Conservation (phyloP, 2,888 invertebrate species). For the Icerya purchasi region DNA sequence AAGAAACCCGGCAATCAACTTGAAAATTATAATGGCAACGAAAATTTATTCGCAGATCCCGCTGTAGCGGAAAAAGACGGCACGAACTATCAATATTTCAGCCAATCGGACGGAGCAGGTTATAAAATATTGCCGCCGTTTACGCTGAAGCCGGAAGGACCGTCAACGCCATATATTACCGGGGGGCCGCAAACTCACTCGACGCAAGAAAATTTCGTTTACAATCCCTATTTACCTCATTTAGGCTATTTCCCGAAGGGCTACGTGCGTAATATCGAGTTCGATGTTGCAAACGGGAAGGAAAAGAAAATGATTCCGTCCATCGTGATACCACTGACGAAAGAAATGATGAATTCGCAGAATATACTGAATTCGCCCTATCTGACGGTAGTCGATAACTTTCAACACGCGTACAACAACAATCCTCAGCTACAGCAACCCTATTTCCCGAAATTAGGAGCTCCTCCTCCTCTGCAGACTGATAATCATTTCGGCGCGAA, state of each 20-base stretch:
- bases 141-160: not conserved
- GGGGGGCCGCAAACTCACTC: not conserved
- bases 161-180: not conserved
- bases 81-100: not conserved
- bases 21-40: not conserved
- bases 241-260: not conserved
- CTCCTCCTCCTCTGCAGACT: too few relatives aligned
- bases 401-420: not conserved
- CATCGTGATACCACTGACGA: not conserved
- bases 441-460: not conserved
- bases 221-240: not conserved
- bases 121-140: not conserved
- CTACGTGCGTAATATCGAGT: not conserved
- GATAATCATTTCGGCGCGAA: not conserved
- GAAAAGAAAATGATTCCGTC: not conserved
- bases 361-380: not conserved
- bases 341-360: not conserved
- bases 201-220: not conserved
- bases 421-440: not conserved
- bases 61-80: not conserved
- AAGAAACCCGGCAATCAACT: not conserved
- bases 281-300: too few relatives aligned
- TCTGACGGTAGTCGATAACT: not conserved
- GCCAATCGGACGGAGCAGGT: not conserved
- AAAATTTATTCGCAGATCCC: not conserved